These are phyloP conservation scores for Sorex araneus DNA, from an alignment of 2,113 vertebrate genomes.

Conservation along the genomic window DNA sequence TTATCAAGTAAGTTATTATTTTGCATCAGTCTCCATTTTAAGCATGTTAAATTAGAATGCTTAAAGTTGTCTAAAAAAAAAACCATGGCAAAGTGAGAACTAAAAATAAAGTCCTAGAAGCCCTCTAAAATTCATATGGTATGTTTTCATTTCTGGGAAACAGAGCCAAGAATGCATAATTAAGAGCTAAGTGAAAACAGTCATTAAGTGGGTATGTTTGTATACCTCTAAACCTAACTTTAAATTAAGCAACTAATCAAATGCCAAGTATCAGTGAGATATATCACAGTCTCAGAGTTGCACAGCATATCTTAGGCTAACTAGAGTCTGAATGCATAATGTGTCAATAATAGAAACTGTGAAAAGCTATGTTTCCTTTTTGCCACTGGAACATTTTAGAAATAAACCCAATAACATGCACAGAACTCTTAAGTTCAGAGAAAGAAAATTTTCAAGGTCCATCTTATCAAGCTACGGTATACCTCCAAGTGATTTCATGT, in stretches of 20 bases:
- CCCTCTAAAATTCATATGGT: background rate
- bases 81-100: background rate
- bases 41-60: too few species aligned
- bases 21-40: too few species aligned
- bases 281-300: background rate
- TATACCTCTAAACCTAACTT: background rate
- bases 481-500: background rate
- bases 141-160: slow-evolving; percentile 14
- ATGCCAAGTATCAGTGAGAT: background rate
- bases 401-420: background rate
- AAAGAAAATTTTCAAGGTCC: background rate
- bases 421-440: background rate
- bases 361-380: background rate
- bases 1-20: too few species aligned
- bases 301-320: background rate
- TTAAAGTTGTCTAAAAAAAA: too few species aligned
- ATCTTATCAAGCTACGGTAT: background rate
- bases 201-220: background rate
- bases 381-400: background rate
- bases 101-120: slow-evolving; percentile 13
- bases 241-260: background rate
- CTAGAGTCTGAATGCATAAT: background rate
- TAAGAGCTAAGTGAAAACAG: background rate
- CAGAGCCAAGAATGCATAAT: background rate
- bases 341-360: background rate